Base-by-base conservation (phyloP, 2,113 vertebrate species). In the Dolichallabes microphthalmus region DNA sequence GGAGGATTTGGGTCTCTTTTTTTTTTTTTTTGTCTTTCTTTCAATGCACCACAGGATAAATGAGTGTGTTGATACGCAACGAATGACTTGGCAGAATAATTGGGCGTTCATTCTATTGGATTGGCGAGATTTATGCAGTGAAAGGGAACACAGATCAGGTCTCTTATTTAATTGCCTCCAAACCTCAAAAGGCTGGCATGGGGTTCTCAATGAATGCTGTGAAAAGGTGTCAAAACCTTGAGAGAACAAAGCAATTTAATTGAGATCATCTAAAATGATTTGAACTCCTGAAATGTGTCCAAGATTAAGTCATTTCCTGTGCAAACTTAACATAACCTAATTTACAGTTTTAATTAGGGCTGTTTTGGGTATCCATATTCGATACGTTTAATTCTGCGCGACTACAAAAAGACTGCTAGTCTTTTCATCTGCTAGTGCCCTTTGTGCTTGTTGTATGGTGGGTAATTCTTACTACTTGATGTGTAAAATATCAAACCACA, bases 131-230 rank as follows among this genome's bases (percentile, higher is more conserved):
- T 81, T 81, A 64, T 81, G 20, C 52, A 52, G 25, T 52, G 13
- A 66, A 64, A 50, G 39, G 11, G 45, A 66, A 66, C 60, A 81
- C 75, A 61, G 57, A 52, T n/a, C 39, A 30, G 61, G n/a, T 19
- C 45, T n/a, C 61, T 81, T 61, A 45, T 81, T 81, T 64, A 50
- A 66, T 81, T 50, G 60, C 39, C 14, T 81, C 53, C 75, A 78
- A 35, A 58, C 17, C 75, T 32, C 53, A 58, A 27, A 32, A 12
- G 75, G 15, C 52, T 20, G 27, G 30, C 75, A 77, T 55, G n/a
- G 53, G 14, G 19, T 35, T 78, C 75, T 32, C 20, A 19, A 3
- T 12, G 75, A 58, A 58, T 22, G 73, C 50, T 27, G 27, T 58
- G 53, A 5, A 35, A 78, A 35, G 53, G 53, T 57, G 4, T 27